These are phyloP conservation scores for Anas platyrhynchos DNA, from an alignment of 2,113 vertebrate genomes.

Conservation along the genomic window DNA sequence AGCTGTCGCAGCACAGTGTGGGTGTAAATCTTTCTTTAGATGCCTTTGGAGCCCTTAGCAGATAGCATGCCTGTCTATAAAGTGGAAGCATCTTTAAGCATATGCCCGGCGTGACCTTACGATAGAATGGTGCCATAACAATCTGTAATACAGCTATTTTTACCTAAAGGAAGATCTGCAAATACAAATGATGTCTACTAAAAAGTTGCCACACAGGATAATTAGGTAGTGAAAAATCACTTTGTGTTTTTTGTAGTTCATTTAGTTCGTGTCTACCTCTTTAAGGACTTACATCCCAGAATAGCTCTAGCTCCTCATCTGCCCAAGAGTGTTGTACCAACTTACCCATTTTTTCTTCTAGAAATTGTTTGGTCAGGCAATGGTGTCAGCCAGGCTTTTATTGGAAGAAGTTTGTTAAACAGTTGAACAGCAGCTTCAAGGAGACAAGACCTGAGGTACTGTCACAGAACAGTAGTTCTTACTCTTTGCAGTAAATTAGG, in stretches of 20 bases:
- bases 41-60: conserved; percentile 16
- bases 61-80: not conserved
- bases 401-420: not conserved
- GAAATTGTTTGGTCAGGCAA: not conserved
- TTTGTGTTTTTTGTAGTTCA: not conserved
- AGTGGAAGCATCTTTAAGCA: not conserved
- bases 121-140: not conserved
- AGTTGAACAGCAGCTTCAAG: not conserved
- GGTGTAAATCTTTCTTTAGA: conserved; percentile 34
- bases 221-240: not conserved
- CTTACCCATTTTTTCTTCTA: not conserved
- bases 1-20: not conserved
- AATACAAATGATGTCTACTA: not conserved
- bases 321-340: not conserved
- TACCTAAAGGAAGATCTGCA: not conserved
- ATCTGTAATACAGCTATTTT: not conserved
- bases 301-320: not conserved
- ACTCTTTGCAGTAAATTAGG: not conserved
- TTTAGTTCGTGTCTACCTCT: not conserved
- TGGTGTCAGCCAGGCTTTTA: not conserved
- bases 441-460: not conserved
- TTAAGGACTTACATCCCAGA: not conserved
- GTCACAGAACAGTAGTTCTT: not conserved
- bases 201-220: not conserved
- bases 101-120: not conserved